Evolutionary conservation across 2,113 vertebrate species (phyloP), one percentile per base, ranked within the genome.

Genomic region (Sigmodon hispidus): DNA sequence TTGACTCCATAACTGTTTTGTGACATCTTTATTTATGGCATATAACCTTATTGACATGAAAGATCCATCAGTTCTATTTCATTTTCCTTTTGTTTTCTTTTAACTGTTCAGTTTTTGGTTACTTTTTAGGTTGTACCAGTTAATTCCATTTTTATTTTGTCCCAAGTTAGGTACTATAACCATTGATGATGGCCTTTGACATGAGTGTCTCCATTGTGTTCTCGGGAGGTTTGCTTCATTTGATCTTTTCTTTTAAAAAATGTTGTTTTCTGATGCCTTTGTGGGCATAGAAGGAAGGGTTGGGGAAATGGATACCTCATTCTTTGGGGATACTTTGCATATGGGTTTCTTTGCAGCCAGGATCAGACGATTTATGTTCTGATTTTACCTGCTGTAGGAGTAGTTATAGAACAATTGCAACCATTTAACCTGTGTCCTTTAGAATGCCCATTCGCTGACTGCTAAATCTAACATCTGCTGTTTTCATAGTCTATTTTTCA

Each of bases 341-440:
- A 73, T 81, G 90, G 86, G 87, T 65, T 94, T 94, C 72, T 94
- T 97, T 97, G n/a, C 12, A 70, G 40, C 76, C 36, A 50, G 29
- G 67, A 86, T 96, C 80, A 48, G 91, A 89, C 96, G 81, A 95
- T 95, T 97, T 97, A 81, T 94, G 73, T 87, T 63, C 65, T 48
- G 79, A 94, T 55, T 95, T 88, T 76, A 89, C 55, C 26, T 87
- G 45, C 61, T 17, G 26, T 36, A 93, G 75, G 5, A 92, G 59
- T 36, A 93, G 36, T 94, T 50, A 96, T 50, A 90, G 94, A 70
- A 36, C 83, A 89, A 15, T 13, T 97, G 96, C 81, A 97, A 15
- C 57, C 3, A 4, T 87, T 94, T 97, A 86, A 91, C 93, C 0
- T 92, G 70, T 19, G 77, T 1, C 26, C 73, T 86, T 97, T 48